Conservation (phyloP, 2,888 invertebrate genomes). For the Halictus quadricinctus region DNA sequence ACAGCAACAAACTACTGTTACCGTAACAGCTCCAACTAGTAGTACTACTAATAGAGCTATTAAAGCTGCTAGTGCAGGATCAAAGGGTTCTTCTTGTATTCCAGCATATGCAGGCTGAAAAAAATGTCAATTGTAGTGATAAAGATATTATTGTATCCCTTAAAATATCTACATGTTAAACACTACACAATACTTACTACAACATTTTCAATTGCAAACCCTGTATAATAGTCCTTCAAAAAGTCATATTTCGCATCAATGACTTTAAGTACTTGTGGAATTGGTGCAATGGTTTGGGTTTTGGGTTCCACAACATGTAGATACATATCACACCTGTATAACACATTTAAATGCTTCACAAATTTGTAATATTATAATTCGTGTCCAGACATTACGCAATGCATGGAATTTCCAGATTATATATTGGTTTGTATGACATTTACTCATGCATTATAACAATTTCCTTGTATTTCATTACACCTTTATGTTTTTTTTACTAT, state of each 20-base stretch:
- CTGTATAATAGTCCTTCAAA: constrained; percentile 90
- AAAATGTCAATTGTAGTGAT: constrained; percentile 35
- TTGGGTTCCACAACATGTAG: constrained; percentile 91
- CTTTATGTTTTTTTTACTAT: neutral
- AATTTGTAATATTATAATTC: neutral
- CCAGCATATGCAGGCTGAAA: constrained; percentile 86
- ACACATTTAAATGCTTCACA: constrained; percentile 40
- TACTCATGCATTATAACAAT: neutral
- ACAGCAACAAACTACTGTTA: constrained; percentile 94
- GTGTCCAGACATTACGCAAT: neutral
- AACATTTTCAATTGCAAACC: constrained; percentile 90
- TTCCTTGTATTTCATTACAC: neutral
- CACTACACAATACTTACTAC: constrained; percentile 81
- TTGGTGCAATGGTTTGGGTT: constrained; percentile 89
- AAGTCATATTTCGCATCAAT: constrained; percentile 94
- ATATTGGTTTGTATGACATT: neutral
- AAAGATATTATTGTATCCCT: neutral
- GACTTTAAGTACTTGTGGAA: constrained; percentile 90
- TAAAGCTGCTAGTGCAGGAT: constrained; percentile 92
- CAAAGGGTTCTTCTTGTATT: constrained; percentile 89
- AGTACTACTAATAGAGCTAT: constrained; percentile 93
- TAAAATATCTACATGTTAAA: neutral
- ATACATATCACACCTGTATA: constrained; percentile 91
- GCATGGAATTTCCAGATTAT: neutral
- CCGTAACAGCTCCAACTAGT: constrained; percentile 93